Evolutionary conservation across 2,888 invertebrate species (phyloP), one percentile per base, ranked within the genome.

Genomic region (Aromia moschata): DNA sequence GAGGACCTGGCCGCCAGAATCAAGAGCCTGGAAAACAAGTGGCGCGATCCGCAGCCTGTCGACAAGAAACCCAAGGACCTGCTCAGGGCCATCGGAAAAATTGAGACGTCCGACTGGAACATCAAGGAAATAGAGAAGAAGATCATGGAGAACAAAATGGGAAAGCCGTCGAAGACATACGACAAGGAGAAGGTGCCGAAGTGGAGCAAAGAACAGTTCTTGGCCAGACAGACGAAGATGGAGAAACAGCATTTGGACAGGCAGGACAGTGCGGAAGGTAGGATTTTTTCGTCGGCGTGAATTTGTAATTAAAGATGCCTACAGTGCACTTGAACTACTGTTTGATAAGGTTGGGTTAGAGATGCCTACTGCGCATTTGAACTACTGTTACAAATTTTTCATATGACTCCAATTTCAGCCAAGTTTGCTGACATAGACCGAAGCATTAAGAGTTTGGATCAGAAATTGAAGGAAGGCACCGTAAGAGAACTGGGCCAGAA

Each of bases 41-140:
- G 93, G 62, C 87, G 87, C 52, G 83, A 84, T 2, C 82, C 79
- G 5, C 80, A 82, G 45, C 81, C 86, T 1, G 80, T 84, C 0
- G 87, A 89, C 15, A 91, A 91, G 69, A 94, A 94, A 77, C 94
- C 93, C 1, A 92, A 90, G 79, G 94, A 94, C 80, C 83, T 95
- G 61, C 84, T 92, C 80, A 85, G 94, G 62, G 92, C 94, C 40
- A 93, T 95, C 60, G 94, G 94, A 51, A 68, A 68, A 56, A 92
- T 95, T 66, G 94, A 94, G 76, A 88, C 90, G 60, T 90, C 87
- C 57, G 95, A 96, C 79, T 95, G 95, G 94, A 94, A 95, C 80
- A 89, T 95, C 30, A 90, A 91, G 69, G 90, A 93, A 79, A 93
- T 96, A 20, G 94, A 96, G 76, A 89, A 92, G 77, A 94, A 95